Base-by-base conservation (phyloP, 2,797 vertebrate genomes). In the Neomorphus geoffroyi region DNA sequence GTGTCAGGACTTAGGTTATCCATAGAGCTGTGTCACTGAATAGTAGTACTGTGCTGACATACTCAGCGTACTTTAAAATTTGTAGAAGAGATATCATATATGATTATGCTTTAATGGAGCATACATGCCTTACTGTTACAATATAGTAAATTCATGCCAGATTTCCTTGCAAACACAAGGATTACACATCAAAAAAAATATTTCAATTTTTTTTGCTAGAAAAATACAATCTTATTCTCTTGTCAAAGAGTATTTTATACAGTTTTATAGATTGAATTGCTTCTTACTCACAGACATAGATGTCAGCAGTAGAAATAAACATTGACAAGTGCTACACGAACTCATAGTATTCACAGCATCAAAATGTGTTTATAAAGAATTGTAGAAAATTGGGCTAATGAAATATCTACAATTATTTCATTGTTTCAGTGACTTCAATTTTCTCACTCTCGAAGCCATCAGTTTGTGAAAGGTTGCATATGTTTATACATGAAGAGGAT, bases 91-190 rank as follows among this genome's bases (percentile, higher is more conserved):
- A 27, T 39, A 30, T 11, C 26, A 18, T 13, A 32, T 24, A 11
- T 26, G n/a, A 30, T 82, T 66, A 50, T 8, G 8, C 17, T 73
- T 81, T 62, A 87, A 48, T 7, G 46, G 22, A 33, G 5, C 30
- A 33, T 22, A 41, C 0, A 0, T 60, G 24, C 7, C 5, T 82
- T 57, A 48, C 22, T 64, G 12, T 69, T 71, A 41, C 3, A 9
- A 30, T 39, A 30, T 21, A 71, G 60, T 10, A 14, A 35, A 57
- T 3, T 39, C 6, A 56, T 37, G 9, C 3, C 65, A 75, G 26
- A 69, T 28, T 90, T 83, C 35, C 53, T 51, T 3, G 2, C 35
- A 85, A 88, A 53, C 10, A n/a, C 7, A 82, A 73, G 28, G 18
- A 61, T 70, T 33, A 13, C 15, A 54, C 14, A 45, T 26, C 1